Conservation (phyloP, 1,140 invertebrate species). For the Brachionus manjavacas region DNA sequence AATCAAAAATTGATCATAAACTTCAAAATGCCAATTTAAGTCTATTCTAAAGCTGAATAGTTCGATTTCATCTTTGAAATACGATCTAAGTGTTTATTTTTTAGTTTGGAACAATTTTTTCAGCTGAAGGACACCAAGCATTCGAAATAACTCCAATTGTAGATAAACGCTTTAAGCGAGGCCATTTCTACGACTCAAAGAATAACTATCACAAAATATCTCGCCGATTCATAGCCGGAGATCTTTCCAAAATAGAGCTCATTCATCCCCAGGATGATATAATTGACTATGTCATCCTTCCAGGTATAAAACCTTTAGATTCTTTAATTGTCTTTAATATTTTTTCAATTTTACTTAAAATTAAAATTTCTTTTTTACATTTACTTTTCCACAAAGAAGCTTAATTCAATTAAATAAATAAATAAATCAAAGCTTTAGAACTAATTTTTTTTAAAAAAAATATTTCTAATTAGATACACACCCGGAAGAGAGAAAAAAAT, state of each 20-base stretch:
- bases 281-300: not conserved
- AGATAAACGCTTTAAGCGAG: not conserved
- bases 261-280: not conserved
- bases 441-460: not conserved
- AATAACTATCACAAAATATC: slow-evolving; percentile 2
- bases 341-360: no score
- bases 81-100: no score
- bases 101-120: slow-evolving; percentile 8
- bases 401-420: no score
- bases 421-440: not conserved
- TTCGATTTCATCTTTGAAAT: no score
- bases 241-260: not conserved
- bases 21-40: no score
- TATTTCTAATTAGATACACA: not conserved
- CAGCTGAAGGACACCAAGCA: not conserved
- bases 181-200: not conserved
- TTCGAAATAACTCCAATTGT: not conserved
- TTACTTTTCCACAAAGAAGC: no score
- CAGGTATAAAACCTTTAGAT: not conserved
- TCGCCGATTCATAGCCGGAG: not conserved
- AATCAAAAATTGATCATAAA: no score
- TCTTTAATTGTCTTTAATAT: no score
- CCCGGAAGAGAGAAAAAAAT: not conserved
- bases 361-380: no score
- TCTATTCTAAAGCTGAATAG: no score